Base-by-base conservation (phyloP, 2,888 invertebrate species). In the Tortricodes alternella region DNA sequence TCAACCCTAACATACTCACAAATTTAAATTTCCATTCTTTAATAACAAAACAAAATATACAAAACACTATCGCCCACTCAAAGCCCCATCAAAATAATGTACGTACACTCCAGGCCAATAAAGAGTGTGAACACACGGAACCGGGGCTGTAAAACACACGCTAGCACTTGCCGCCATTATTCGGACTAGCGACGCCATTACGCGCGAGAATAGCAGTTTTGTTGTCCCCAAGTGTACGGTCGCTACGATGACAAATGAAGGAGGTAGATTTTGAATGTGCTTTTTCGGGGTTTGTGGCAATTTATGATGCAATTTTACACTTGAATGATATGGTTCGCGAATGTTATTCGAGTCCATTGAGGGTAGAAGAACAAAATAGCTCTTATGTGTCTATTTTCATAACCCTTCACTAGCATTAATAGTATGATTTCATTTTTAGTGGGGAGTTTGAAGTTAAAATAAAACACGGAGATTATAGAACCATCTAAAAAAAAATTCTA, bases 211-310 rank as follows among this genome's bases (percentile, higher is more conserved):
- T 68, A 66, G 69, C 73, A 67, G 65, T 77, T 77, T 76, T 67
- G 70, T 72, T 75, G 75, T 67, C 68, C 78, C 72, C 75, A 62
- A 75, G 77, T 76, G 82, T 69, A 71, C 63, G 48, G 56, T 58
- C 62, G 60, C 46, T 76, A 61, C 39, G 61, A 75, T 76, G 77
- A 76, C 71, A 73, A 68, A 76, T 71, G 52, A 51, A 63, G 63
- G 64, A 59, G 58, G 32, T 48, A 57, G 43, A 56, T 49, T 53
- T 51, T 53, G 46, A 58, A 50, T 58, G 56, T 58, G 53, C 58
- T 63, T 58, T 46, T 57, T 51, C 48, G 48, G 59, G 56, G 27
- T 44, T 56, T 38, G 39, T 46, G 13, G 18, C 9, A 24, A 49
- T 55, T 55, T 55, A 55, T 55, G n/a, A 16, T 15, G 44, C 27